Evolutionary conservation across 2,113 vertebrate genomes (phyloP), one percentile per base, ranked within the genome.

Genomic region (Oplegnathus fasciatus): DNA sequence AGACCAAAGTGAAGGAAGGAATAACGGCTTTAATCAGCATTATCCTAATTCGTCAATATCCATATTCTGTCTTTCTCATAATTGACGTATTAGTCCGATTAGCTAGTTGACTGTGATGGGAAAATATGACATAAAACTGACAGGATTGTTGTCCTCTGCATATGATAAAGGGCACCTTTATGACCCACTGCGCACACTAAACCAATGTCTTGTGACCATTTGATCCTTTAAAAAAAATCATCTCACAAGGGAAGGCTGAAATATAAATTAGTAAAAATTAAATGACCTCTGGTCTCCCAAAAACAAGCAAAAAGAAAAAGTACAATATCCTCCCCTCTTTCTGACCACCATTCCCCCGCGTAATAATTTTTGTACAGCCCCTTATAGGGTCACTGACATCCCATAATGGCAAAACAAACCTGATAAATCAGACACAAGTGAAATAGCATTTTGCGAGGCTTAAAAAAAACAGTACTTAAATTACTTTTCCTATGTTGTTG

Each of bases 381-480:
- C 34, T 73, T 65, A 67, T 2, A 67, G 11, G 37, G 50, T 52
- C 52, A 46, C 15, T 64, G 9, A 78, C 26, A 50, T 81, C 68
- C 65, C 40, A 75, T 42, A 30, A 46, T 44, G 20, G n/a, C 3
- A 40, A 9, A 66, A 26, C 13, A 30, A 32, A 58, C 42, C 22
- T 22, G 60, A 18, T 60, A 13, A 69, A 71, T 75, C 24, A 44
- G 50, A 67, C 4, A 75, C 0, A 0, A 20, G 26, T 69, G 15
- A 83, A 80, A 66, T 18, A 28, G 64, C 14, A 3, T 75, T 65
- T 66, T 81, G 2, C 26, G 84, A 73, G 76, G 50, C 30, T 78
- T 81, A 10, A n/a, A 54, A 76, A 70, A 65, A 85, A 32, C 46
- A 66, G 34, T 17, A 44, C 30, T 64, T 83, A 48, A 76, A 77